Conservation (phyloP, 2,888 invertebrate species). For the Xanthorhoe spadicearia region DNA sequence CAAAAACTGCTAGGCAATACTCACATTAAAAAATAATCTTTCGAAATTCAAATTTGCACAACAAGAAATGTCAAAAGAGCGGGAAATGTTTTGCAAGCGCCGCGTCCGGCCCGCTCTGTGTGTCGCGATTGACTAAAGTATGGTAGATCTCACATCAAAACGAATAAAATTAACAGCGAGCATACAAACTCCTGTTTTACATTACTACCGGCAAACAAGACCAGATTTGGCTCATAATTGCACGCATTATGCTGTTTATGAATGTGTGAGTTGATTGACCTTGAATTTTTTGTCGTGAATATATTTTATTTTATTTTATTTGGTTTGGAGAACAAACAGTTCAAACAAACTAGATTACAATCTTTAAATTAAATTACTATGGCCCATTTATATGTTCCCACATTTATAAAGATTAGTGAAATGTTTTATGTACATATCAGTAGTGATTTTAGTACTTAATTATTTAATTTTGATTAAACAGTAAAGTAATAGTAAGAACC, state of each 20-base stretch:
- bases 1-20: constrained; percentile 8
- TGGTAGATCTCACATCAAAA: background rate
- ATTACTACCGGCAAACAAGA: background rate
- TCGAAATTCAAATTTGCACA: constrained; percentile 27
- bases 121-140: constrained; percentile 57
- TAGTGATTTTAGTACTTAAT: too few relatives aligned
- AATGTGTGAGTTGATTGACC: background rate
- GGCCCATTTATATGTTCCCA: too few relatives aligned
- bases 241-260: background rate
- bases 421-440: too few relatives aligned
- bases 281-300: background rate
- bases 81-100: constrained; percentile 48
- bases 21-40: constrained; percentile 26
- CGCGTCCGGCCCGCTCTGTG: constrained; percentile 51
- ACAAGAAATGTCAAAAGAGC: constrained; percentile 36
- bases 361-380: too few relatives aligned
- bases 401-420: too few relatives aligned
- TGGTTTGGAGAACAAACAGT: too few relatives aligned
- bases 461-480: too few relatives aligned
- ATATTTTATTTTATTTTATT: too few relatives aligned
- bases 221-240: background rate
- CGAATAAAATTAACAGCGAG: background rate
- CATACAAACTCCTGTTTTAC: background rate
- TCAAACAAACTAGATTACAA: too few relatives aligned
- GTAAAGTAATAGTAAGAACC: too few relatives aligned